Conservation (phyloP, 2,888 invertebrate species). For the Catocala fraxini region DNA sequence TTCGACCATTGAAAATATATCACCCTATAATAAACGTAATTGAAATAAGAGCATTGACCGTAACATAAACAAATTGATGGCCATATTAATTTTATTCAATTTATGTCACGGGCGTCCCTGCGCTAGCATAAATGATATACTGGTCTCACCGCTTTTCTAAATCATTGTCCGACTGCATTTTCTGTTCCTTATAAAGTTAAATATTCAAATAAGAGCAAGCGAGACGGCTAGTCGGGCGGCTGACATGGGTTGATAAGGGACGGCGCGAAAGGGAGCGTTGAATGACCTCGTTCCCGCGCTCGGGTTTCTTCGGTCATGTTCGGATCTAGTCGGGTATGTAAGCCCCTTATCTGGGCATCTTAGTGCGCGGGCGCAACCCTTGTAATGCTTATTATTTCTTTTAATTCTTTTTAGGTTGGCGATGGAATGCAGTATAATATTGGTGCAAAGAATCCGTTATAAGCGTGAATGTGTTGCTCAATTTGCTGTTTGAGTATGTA, state of each 20-base stretch:
- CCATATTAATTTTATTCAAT: constrained; percentile 79
- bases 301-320: constrained; percentile 68
- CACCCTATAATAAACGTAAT: constrained; percentile 26
- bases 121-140: constrained; percentile 63
- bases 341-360: constrained; percentile 77
- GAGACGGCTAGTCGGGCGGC: constrained; percentile 55
- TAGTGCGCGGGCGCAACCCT: constrained; percentile 77
- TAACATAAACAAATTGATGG: constrained; percentile 67
- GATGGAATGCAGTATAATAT: constrained; percentile 53
- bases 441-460: constrained; percentile 43
- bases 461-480: constrained; percentile 52
- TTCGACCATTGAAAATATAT: constrained; percentile 41
- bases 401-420: constrained; percentile 47
- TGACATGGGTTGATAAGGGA: constrained; percentile 71
- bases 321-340: constrained; percentile 66
- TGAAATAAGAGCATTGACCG: constrained; percentile 60
- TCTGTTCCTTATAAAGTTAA: constrained; percentile 69
- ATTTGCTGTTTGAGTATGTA: constrained; percentile 45
- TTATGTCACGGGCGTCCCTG: constrained; percentile 61
- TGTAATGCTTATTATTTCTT: constrained; percentile 29
- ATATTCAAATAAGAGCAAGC: constrained; percentile 72
- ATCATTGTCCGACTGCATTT: constrained; percentile 70
- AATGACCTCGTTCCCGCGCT: constrained; percentile 72
- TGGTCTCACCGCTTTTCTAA: constrained; percentile 69
- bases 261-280: constrained; percentile 74